Evolutionary conservation across 2,888 invertebrate genomes (phyloP), one percentile per base, ranked within the genome.

Genomic region (Drosophila histrio): DNA sequence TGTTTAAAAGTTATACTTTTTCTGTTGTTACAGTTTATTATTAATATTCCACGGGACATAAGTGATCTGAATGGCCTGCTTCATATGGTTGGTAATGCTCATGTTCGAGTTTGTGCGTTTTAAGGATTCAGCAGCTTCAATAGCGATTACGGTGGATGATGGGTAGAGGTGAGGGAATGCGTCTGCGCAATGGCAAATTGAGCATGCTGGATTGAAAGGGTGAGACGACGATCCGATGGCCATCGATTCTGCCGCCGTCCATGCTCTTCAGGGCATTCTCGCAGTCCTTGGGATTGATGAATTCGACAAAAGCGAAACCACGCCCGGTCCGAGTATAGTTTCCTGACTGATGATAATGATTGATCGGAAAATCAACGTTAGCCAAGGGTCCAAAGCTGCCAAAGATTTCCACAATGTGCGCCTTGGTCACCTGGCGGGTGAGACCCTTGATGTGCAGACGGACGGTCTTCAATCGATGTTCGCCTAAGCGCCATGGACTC

Each of bases 221-320:
- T 0, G 66, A 63, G 8, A 81, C 81, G 6, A 54, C 3, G 1
- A 81, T 54, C 1, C 47, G 44, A 11, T 62, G 60, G 4, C 57
- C 66, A 19, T 81, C 87, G 17, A 81, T 80, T 32, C 43, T 44
- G 2, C 87, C 81, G 1, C 87, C 87, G 30, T 81, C 54, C 81
- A 81, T 80, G 28, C 59, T 61, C 34, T 22, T 46, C 8, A 63
- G 57, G 6, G 81, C 81, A 2, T 4, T 2, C 24, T 43, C 28
- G 13, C 81, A 87, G 36, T 81, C 81, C 22, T 59, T 15, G 3
- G 87, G 54, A 21, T 58, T 60, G 0, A 11, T 22, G 4, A 36
- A 81, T 49, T 81, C 64, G 5, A 86, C 65, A 11, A 83, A 81
- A 8, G 84, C 87, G 3, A 58, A 81, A 2, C 81, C 87, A 3